Percentiles rank a stretch among this genome's conserved stretches.
These are phyloP conservation scores for Drosophila borealis DNA, from an alignment of 2,888 invertebrate genomes.

Conservation along the genomic window DNA sequence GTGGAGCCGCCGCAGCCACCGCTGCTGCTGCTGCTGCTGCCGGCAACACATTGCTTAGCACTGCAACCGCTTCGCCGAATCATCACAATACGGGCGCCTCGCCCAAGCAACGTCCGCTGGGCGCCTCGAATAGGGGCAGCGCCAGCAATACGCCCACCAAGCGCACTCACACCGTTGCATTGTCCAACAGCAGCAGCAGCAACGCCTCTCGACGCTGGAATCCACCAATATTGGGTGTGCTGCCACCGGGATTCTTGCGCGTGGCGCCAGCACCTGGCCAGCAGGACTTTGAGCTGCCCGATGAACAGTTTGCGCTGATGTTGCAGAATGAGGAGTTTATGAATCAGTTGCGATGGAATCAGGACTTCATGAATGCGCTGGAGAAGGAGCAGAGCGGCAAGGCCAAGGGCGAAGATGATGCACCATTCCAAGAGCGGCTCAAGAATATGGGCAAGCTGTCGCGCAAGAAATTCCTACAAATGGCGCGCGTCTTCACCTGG, in stretches of 20 bases:
- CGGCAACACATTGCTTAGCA: constrained; percentile 59
- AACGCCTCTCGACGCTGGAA: constrained; percentile 88
- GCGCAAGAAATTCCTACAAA: constrained; percentile 92
- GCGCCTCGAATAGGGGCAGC: constrained; percentile 55
- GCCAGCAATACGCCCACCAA: constrained; percentile 75
- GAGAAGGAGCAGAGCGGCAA: constrained; percentile 89
- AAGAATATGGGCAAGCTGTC: constrained; percentile 94
- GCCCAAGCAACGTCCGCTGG: constrained; percentile 82
- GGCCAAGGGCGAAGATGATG: constrained; percentile 88
- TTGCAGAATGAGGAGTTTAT: constrained; percentile 96
- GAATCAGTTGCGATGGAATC: constrained; percentile 93
- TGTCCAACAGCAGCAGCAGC: constrained; percentile 36
- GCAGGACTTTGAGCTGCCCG: constrained; percentile 89
- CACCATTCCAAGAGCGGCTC: constrained; percentile 90
- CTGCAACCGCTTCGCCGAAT: constrained; percentile 65
- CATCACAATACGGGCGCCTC: constrained; percentile 84
- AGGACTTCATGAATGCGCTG: constrained; percentile 93
- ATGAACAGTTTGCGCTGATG: constrained; percentile 93
- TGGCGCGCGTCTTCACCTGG: constrained; percentile 91
- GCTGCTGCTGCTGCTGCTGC: constrained; percentile 17
- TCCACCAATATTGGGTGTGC: constrained; percentile 91
- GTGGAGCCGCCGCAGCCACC: constrained; percentile 10
- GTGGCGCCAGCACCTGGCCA: constrained; percentile 67
- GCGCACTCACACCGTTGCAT: constrained; percentile 48
- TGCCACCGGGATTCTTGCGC: constrained; percentile 92